Conservation (phyloP, 2,888 invertebrate genomes). For the Archaeoteleia sp. region DNA sequence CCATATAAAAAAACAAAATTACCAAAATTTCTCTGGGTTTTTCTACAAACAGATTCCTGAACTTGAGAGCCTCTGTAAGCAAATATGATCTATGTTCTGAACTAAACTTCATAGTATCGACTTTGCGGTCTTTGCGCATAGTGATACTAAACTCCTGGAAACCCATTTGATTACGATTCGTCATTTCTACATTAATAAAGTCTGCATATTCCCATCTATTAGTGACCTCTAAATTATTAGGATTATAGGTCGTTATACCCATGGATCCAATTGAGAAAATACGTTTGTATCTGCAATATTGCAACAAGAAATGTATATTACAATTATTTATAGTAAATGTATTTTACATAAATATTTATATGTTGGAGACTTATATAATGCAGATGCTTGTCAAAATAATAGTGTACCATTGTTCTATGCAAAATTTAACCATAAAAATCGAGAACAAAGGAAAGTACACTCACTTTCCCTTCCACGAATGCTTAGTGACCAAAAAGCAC, state of each 20-base stretch:
- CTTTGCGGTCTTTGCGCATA: slow-evolving; percentile 92
- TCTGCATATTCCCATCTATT: slow-evolving; percentile 94
- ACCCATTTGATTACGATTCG: slow-evolving; percentile 74
- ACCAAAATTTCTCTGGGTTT: slow-evolving; percentile 87
- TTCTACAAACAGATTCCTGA: slow-evolving; percentile 86
- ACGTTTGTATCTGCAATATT: slow-evolving; percentile 88
- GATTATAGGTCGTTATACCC: slow-evolving; percentile 98
- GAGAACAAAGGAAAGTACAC: slow-evolving; percentile 63
- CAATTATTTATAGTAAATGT: too few relatives aligned
- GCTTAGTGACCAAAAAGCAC: slow-evolving; percentile 97
- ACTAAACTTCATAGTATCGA: slow-evolving; percentile 96
- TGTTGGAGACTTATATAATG: too few relatives aligned
- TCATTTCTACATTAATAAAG: slow-evolving; percentile 83
- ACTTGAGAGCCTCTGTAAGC: slow-evolving; percentile 92
- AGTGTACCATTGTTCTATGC: too few relatives aligned
- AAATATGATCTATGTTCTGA: slow-evolving; percentile 95
- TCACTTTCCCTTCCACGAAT: slow-evolving; percentile 99
- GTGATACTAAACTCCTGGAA: slow-evolving; percentile 86
- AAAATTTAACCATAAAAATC: background rate
- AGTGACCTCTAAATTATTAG: slow-evolving; percentile 90
- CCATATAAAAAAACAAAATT: slow-evolving; percentile 67
- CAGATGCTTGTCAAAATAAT: background rate
- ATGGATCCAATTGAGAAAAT: slow-evolving; percentile 97
- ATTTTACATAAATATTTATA: too few relatives aligned
- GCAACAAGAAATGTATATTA: too few relatives aligned